Percentiles rank a stretch among this genome's conserved stretches.
Evolutionary conservation across 2,797 vertebrate species (phyloP).

Genomic region (Erethizon dorsatum): DNA sequence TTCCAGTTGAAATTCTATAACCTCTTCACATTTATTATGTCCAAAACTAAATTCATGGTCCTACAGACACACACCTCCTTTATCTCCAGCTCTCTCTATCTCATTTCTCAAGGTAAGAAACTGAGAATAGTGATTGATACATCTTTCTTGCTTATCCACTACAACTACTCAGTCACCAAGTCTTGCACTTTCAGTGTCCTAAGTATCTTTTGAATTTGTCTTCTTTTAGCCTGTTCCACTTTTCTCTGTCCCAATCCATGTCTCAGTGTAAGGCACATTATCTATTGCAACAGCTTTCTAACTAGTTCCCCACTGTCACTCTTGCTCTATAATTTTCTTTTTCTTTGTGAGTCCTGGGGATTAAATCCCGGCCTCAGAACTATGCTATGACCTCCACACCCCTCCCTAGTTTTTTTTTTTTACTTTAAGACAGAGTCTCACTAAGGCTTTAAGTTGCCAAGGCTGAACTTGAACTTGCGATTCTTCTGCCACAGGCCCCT

Average conservation of each 20-base stretch:
- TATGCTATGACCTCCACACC: neutral
- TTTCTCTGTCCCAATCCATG: neutral
- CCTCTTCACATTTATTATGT: neutral
- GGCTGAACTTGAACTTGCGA: neutral
- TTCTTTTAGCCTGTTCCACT: neutral
- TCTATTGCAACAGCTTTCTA: neutral
- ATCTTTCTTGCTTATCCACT: neutral
- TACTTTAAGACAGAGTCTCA: neutral
- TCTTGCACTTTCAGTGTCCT: neutral
- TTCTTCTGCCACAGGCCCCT: neutral
- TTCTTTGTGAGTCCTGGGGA: neutral
- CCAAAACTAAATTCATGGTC: neutral
- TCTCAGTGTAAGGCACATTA: neutral
- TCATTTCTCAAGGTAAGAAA: neutral
- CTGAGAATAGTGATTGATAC: neutral
- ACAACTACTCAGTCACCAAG: neutral
- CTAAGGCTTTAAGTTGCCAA: neutral
- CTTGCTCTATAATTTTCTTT: neutral
- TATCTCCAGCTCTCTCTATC: neutral
- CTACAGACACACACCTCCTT: neutral
- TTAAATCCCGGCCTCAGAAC: neutral
- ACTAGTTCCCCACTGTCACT: neutral
- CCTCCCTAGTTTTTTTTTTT: rapidly evolving
- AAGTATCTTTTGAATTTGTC: neutral
- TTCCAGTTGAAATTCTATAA: neutral